Percentiles rank a stretch among this genome's conserved stretches.
These are phyloP conservation scores for Trachemys scripta DNA, from an alignment of 2,113 vertebrate genomes.

Conservation along the genomic window DNA sequence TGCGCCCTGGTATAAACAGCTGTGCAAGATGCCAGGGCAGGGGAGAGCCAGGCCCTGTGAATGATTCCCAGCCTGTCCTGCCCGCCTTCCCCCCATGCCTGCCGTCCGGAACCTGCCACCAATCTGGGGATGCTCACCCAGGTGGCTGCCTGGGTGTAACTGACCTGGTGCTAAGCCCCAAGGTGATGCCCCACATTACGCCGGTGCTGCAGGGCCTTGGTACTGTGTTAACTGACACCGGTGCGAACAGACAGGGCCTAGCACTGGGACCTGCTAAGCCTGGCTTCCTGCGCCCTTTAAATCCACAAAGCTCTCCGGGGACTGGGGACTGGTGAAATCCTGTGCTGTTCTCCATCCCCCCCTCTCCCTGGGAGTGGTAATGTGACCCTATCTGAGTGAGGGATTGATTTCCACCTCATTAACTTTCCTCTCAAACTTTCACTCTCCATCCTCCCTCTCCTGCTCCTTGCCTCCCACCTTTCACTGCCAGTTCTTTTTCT, in stretches of 20 bases:
- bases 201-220: not conserved
- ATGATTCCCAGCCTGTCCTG: not conserved
- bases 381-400: not conserved
- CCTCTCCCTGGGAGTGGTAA: not conserved
- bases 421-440: constrained; percentile 20
- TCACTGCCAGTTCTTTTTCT: not conserved
- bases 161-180: not conserved
- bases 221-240: not conserved
- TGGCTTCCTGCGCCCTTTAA: not conserved
- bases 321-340: not conserved
- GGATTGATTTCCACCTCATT: constrained; percentile 36
- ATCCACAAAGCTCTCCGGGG: not conserved
- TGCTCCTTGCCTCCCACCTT: not conserved
- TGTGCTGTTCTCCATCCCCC: not conserved
- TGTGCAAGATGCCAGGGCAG: not conserved
- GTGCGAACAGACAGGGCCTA: not conserved
- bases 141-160: not conserved
- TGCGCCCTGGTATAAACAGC: not conserved
- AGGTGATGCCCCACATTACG: not conserved
- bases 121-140: not conserved
- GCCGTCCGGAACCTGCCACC: not conserved
- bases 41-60: not conserved
- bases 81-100: not conserved
- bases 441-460: not conserved
- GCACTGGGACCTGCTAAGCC: not conserved